Percentiles rank a stretch among this genome's conserved stretches.
These are phyloP conservation scores for Argentina silus DNA, from an alignment of 2,797 vertebrate species.

Conservation along the genomic window DNA sequence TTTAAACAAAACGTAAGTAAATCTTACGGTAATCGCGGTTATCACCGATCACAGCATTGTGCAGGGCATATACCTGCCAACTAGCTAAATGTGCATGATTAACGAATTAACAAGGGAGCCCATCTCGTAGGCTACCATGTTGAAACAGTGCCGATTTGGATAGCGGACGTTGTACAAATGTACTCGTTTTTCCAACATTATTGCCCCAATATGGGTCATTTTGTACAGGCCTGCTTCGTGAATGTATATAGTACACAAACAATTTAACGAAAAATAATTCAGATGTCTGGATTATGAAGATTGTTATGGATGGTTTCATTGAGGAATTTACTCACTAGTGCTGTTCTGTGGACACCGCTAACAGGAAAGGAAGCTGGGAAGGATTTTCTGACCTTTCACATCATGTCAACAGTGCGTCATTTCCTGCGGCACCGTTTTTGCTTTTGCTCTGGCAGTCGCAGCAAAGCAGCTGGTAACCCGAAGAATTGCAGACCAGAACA, in stretches of 20 bases:
- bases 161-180: background rate
- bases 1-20: no score
- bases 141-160: conserved; percentile 31
- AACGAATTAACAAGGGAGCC: background rate
- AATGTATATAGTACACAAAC: accelerated
- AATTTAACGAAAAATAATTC: background rate
- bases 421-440: conserved; percentile 48
- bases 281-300: conserved; percentile 41
- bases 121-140: conserved; percentile 63
- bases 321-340: conserved; percentile 73
- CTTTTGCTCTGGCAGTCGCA: background rate
- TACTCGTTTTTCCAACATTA: background rate
- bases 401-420: conserved; percentile 47
- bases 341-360: conserved; percentile 72
- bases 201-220: conserved; percentile 31
- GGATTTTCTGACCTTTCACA: conserved; percentile 71
- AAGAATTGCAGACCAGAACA: no score
- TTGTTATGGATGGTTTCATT: conserved; percentile 66
- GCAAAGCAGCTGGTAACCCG: no score
- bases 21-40: no score
- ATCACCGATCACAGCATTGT: background rate
- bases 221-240: accelerated
- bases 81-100: no score
- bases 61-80: background rate
- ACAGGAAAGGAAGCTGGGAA: conserved; percentile 78